Percentiles rank a stretch among this genome's conserved stretches.
Evolutionary conservation across 1,140 invertebrate species (phyloP).

Genomic region (Drosophila jambulina): DNA sequence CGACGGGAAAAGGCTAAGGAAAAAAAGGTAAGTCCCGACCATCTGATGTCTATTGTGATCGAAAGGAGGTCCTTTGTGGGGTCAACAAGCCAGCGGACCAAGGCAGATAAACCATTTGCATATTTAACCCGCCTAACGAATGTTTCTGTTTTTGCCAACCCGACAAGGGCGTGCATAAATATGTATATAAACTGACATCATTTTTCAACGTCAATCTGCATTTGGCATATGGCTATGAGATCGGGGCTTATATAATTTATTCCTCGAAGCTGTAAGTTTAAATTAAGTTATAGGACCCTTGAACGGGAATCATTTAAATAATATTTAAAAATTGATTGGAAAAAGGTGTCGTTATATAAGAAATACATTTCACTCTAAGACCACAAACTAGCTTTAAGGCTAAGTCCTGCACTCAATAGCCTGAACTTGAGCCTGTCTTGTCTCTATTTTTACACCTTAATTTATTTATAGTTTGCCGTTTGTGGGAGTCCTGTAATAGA

Average conservation of each 20-base stretch:
- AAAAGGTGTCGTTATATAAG: no score
- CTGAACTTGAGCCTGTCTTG: background rate
- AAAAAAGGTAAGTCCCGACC: constrained; percentile 41
- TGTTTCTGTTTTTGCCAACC: constrained; percentile 35
- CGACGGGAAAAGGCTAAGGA: constrained; percentile 22
- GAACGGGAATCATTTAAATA: no score
- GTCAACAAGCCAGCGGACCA: constrained; percentile 21
- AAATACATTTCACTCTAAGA: background rate
- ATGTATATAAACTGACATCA: constrained; percentile 28
- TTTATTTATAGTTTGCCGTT: background rate
- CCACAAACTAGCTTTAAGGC: background rate
- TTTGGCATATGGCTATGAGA: constrained; percentile 37
- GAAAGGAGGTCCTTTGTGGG: constrained; percentile 4
- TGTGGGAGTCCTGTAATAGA: background rate
- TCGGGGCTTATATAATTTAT: constrained; percentile 1
- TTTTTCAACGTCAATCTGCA: constrained; percentile 71
- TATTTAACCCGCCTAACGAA: constrained; percentile 61
- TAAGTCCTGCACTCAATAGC: no score
- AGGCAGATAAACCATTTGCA: constrained; percentile 63
- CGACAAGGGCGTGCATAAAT: constrained; percentile 16
- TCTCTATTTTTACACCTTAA: no score
- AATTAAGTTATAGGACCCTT: background rate
- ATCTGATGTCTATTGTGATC: constrained; percentile 48
- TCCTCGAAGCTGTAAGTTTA: background rate
- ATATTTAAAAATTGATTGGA: background rate